Conservation (phyloP, 2,113 vertebrate genomes). For the Boleophthalmus pectinirostris region DNA sequence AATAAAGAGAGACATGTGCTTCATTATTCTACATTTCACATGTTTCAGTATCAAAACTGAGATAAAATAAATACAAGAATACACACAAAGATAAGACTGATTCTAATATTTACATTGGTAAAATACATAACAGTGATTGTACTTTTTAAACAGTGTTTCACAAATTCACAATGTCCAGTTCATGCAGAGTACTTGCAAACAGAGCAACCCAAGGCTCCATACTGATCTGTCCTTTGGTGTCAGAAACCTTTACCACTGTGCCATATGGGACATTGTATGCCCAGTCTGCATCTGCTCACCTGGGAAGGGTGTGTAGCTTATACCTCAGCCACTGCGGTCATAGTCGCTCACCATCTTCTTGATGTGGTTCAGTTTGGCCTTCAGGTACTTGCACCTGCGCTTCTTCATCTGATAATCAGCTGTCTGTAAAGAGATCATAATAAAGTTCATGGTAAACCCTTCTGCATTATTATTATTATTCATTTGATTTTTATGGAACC, state of each 20-base stretch:
- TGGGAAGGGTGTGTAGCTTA: background rate
- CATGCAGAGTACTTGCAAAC: background rate
- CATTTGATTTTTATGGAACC: background rate
- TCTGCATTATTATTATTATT: background rate
- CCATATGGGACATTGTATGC: background rate
- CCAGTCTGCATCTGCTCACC: background rate
- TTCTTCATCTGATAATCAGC: slow-evolving; percentile 83
- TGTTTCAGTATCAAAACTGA: background rate
- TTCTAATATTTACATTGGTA: slow-evolving; percentile 19
- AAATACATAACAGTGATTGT: background rate
- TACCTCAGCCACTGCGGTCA: slow-evolving; percentile 66
- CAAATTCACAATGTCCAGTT: background rate
- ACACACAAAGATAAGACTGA: background rate
- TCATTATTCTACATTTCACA: background rate
- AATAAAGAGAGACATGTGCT: background rate
- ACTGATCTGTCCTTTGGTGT: background rate
- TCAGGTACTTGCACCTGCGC: slow-evolving; percentile 83
- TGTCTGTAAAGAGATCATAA: slow-evolving; percentile 61
- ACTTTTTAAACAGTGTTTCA: slow-evolving; percentile 9
- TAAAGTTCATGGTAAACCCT: background rate
- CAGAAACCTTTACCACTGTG: background rate
- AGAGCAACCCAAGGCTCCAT: background rate
- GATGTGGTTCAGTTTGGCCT: slow-evolving; percentile 86
- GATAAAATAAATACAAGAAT: slow-evolving; percentile 42
- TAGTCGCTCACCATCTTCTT: slow-evolving; percentile 87